Conservation (phyloP, 1,140 invertebrate species). For the Heliconius hewitsoni region DNA sequence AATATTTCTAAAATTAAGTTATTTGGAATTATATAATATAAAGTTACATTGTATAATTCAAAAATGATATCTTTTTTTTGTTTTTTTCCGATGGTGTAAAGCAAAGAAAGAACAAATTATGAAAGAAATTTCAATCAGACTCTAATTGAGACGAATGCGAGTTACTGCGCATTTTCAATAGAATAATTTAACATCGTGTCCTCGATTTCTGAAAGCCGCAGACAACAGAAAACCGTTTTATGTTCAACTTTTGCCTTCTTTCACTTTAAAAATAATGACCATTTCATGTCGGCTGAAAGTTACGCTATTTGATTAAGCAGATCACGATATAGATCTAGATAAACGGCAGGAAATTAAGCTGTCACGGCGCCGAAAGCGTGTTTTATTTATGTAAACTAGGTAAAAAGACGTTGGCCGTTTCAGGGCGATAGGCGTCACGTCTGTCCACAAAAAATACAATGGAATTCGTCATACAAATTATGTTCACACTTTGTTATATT, state of each 20-base stretch:
- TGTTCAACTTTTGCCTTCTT: not conserved
- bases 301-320: constrained; percentile 14
- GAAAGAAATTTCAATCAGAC: not conserved
- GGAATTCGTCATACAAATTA: not conserved
- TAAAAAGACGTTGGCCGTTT: not conserved
- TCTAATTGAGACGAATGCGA: not conserved
- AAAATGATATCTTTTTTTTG: not conserved
- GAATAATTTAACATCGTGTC: constrained; percentile 8
- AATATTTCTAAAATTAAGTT: too few relatives aligned
- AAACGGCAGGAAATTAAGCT: constrained; percentile 3
- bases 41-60: too few relatives aligned
- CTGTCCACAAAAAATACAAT: not conserved
- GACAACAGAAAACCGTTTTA: not conserved
- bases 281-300: not conserved
- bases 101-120: not conserved
- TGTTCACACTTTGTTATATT: not conserved
- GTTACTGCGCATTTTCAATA: constrained; percentile 6
- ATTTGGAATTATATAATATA: too few relatives aligned
- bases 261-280: constrained; percentile 5
- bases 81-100: not conserved
- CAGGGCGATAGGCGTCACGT: not conserved
- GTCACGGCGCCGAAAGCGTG: not conserved
- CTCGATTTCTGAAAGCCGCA: not conserved
- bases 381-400: constrained; percentile 9
- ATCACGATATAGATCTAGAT: constrained; percentile 10